phyloP scores from a whole-genome alignment of 2,113 vertebrate genomes.

The Lota lota region DNA sequence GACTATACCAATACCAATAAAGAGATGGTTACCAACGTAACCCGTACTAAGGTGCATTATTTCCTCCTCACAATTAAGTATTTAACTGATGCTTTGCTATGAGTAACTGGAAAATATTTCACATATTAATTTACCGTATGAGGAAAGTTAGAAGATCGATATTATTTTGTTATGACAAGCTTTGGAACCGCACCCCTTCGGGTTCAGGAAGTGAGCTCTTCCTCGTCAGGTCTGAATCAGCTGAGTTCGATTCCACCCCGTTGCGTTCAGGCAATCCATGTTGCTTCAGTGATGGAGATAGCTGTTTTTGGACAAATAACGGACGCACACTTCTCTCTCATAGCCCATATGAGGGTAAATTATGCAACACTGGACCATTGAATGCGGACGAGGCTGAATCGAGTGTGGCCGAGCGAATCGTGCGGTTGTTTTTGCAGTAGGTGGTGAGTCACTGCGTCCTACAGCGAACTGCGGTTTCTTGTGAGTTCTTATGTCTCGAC shows the following conservation, averaged over 20 bases:
- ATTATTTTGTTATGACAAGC: not conserved
- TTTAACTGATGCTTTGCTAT: fast-evolving
- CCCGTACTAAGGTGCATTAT: not conserved
- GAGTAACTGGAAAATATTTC: not conserved
- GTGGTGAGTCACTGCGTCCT: constrained; percentile 70
- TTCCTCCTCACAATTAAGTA: not conserved
- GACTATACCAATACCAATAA: constrained; percentile 59
- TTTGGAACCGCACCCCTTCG: constrained; percentile 13
- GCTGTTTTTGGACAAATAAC: not conserved
- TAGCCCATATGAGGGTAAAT: not conserved
- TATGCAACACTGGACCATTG: not conserved
- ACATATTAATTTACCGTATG: constrained; percentile 8
- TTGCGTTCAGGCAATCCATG: not conserved
- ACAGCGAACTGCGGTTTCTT: not conserved
- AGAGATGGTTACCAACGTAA: fast-evolving
- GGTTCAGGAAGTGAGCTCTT: constrained; percentile 38
- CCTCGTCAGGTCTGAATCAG: constrained; percentile 55
- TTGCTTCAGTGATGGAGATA: not conserved
- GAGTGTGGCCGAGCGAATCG: not conserved
- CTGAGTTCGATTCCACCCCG: constrained; percentile 56
- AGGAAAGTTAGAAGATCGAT: constrained; percentile 21
- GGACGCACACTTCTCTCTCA: not conserved
- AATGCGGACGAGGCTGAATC: too few relatives aligned
- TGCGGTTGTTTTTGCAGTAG: constrained; percentile 32
- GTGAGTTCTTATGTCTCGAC: too few relatives aligned